Evolutionary conservation across 2,888 invertebrate species (phyloP), one percentile per base, ranked within the genome.

Genomic region (Cyaniris semiargus): DNA sequence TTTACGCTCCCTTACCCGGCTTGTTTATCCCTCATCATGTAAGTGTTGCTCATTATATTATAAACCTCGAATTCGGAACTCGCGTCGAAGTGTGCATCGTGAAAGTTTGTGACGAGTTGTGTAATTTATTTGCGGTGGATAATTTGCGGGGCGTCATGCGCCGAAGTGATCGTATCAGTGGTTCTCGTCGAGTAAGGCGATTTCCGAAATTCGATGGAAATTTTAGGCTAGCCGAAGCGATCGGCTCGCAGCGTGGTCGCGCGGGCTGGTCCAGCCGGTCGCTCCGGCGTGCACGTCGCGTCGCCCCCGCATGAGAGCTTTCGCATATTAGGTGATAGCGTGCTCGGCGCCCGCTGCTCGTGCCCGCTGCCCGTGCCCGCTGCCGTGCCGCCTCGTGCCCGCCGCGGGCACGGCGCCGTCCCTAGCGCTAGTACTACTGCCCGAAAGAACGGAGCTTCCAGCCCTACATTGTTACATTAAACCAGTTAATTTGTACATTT

Each of bases 21-120:
- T 94, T 91, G 91, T 93, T 93, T 93, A 90, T 87, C 92, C 90
- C 90, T 90, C 90, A 91, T 90, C 92, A 94, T 93, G 94, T 94
- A 94, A 94, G 94, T 94, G 94, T 90, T 89, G 91, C 89, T 93
- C 90, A 91, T 92, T 89, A 85, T 92, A 89, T 90, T 91, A 89
- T 84, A 86, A 80, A 88, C 85, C 87, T 92, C 91, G 91, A 92
- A 90, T 93, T 93, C 91, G 91, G 92, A 92, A 91, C 86, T 92
- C 89, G 90, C 90, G 90, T 88, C 85, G 82, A 86, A 92, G 92
- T 88, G 89, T 86, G 83, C 84, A 80, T 87, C 89, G 92, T 93
- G 92, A 90, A 92, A 92, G 90, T 94, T 93, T 82, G 83, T 93
- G 93, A 93, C 86, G 86, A 85, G 84, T 89, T 87, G 92, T 92